Conservation (phyloP, 2,797 vertebrate genomes). For the Champsocephalus esox region DNA sequence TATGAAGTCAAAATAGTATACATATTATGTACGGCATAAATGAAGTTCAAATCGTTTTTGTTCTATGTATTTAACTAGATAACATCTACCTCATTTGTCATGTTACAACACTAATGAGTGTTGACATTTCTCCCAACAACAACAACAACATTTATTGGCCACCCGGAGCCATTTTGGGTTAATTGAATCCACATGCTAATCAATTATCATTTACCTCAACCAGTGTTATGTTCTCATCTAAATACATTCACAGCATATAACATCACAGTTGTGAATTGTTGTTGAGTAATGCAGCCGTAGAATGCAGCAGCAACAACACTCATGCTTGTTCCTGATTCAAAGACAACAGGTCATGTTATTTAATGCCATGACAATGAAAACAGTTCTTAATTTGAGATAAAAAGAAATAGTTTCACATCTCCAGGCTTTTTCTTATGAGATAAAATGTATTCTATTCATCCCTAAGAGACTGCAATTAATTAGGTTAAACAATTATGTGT, state of each 20-base stretch:
- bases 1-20: background rate
- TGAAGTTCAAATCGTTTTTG: too few relatives aligned
- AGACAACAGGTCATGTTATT: background rate
- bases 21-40: background rate
- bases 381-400: background rate
- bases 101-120: slow-evolving; percentile 30
- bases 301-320: background rate
- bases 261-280: background rate
- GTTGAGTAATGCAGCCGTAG: background rate
- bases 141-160: slow-evolving; percentile 33
- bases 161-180: slow-evolving; percentile 13
- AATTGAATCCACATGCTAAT: slow-evolving; percentile 19
- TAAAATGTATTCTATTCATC: background rate
- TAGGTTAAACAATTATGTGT: slow-evolving; percentile 7
- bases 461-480: slow-evolving; percentile 7
- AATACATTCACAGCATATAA: background rate
- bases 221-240: background rate
- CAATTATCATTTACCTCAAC: slow-evolving; percentile 14
- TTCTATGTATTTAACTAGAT: background rate
- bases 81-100: slow-evolving; percentile 4
- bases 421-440: background rate
- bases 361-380: background rate
- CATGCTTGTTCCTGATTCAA: background rate
- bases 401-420: background rate
- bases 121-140: slow-evolving; percentile 32